Conservation (phyloP, 37 sponge, comb jelly and placozoan species). For the Geodia barretti region DNA sequence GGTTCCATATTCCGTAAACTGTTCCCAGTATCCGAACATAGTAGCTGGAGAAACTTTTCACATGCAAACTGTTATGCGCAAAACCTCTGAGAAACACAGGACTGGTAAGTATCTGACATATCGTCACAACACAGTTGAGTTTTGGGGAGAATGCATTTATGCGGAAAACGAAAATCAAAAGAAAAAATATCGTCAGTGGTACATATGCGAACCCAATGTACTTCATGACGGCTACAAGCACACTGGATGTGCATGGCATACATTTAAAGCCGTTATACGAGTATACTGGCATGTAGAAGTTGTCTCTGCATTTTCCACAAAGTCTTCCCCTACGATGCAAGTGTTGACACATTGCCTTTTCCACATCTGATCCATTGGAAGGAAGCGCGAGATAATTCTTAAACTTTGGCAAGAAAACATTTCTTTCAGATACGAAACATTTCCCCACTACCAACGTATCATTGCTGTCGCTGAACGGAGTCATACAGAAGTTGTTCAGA, state of each 20-base stretch:
- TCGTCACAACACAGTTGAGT: slow-evolving; percentile 55
- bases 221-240: not conserved
- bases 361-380: no score
- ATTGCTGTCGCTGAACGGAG: no score
- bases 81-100: not conserved
- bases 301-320: slow-evolving; percentile 30
- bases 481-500: no score
- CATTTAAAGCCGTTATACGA: slow-evolving; percentile 32
- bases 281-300: slow-evolving; percentile 19
- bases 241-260: not conserved
- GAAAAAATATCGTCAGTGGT: slow-evolving; percentile 54
- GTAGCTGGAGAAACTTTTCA: no score
- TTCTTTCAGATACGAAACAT: no score
- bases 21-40: no score
- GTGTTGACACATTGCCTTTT: no score
- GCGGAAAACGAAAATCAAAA: slow-evolving; percentile 54
- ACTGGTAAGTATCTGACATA: slow-evolving; percentile 40
- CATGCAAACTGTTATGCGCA: no score
- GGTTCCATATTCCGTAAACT: slow-evolving; percentile 28
- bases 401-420: no score
- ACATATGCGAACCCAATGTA: slow-evolving; percentile 5
- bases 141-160: slow-evolving; percentile 38
- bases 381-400: no score
- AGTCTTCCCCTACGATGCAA: no score
- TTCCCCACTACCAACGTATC: no score